Base-by-base conservation (phyloP, 1,140 invertebrate genomes). In the Drosophila yakuba region DNA sequence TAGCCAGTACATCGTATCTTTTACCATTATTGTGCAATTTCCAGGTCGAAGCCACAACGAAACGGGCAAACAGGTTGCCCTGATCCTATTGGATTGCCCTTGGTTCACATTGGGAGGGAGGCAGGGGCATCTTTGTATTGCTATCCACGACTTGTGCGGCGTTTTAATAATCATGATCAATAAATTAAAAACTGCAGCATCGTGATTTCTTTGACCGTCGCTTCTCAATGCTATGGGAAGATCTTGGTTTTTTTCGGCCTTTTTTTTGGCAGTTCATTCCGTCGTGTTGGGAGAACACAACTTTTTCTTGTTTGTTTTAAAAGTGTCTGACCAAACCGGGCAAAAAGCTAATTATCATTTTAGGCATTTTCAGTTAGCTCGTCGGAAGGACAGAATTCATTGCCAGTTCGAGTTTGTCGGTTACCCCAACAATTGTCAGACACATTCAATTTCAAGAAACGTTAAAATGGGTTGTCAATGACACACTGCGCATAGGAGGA, bases 131-230 rank as follows among this genome's bases (percentile, higher is more conserved):
- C 81, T 85, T 71, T 60, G 47, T 57, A 61, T 68, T 57, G 38
- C 59, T 47, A 62, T 35, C 68, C 74, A 82, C 82, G 78, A 78
- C 81, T 78, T 86, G 78, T 88, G 83, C 79, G 83, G 83, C 79
- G 72, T 72, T 74, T 28, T 74, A 86, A 75, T 56, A 88, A 86
- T 86, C 79, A 86, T 88, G 82, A 86, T 86, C 82, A 86, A 86
- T 86, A 86, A 88, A 86, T 88, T 88, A 56, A 68, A 66, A 64
- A 58, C 44, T 78, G 14, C 52, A 32, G 55, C 50, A 67, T 86
- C 83, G 83, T 86, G 83, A 86, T 82, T 79, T 38, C 38, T 63
- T 76, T 79, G 83, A 88, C 83, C 83, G 80, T 68, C 45, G 56
- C 43, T 38, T 8, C 20, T 74, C 61, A 77, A 74, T 58, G 82